Base-by-base conservation (phyloP, 2,888 invertebrate species). In the Agrotis clavis region DNA sequence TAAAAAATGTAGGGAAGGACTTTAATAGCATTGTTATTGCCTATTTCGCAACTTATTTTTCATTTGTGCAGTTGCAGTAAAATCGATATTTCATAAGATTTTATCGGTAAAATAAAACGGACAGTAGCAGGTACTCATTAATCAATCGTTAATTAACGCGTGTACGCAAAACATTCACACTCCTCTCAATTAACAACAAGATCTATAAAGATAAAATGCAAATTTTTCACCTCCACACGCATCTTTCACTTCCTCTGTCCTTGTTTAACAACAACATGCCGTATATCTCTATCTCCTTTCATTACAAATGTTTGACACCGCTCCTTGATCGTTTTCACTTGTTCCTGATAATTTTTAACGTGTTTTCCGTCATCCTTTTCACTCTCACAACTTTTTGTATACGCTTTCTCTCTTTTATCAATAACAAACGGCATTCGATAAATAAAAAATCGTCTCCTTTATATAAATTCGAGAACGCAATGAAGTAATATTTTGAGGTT, bases 121-220 rank as follows among this genome's bases (percentile, higher is more conserved):
- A 85, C 92, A 87, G 93, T 92, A 92, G 93, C 93, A 74, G 60
- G 83, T 73, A 76, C 78, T 86, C 93, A 94, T 95, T 92, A 91
- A 95, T 96, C 95, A 95, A 89, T 84, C 79, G 75, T 86, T 95
- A 95, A 95, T 95, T 94, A 95, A 93, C 90, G 82, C 86, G 85
- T 85, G 86, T 86, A 87, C 87, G 86, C 87, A 89, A 89, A 91
- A 91, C 89, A 91, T 92, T 92, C 91, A 89, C 92, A 91, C 90
- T 91, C 87, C 90, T 90, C 91, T 90, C 93, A 95, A 94, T 94
- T 95, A 94, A 93, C 87, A 84, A 77, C 83, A 89, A 92, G 93
- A 94, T 94, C 89, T 88, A 86, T 89, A 88, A 88, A 91, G 94
- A 94, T 94, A 91, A 92, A 87, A 93, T 92, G 93, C 88, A 90